Evolutionary conservation across 2,797 vertebrate species (phyloP), one percentile per base, ranked within the genome.

Genomic region (Myoxocephalus aenaeus): DNA sequence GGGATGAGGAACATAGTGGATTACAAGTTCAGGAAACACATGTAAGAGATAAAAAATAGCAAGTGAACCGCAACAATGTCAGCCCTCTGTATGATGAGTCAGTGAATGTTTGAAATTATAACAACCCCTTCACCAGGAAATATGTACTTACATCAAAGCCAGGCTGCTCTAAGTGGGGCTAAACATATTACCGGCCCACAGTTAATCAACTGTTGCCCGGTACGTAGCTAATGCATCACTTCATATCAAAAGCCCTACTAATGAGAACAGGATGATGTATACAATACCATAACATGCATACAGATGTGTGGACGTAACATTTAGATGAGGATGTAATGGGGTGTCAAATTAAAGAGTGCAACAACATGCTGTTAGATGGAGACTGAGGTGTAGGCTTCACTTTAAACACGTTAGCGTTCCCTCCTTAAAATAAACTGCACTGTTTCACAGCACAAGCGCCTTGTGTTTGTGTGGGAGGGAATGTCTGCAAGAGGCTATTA

Each of bases 91-190:
- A 89, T 93, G 93, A 94, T 95, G 92, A 94, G 88, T 87, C 84
- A 79, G 71, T 80, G 84, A 90, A 82, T 90, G 89, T 90, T 92
- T 92, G 81, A 92, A 92, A 94, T 94, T 87, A 94, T 91, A 92
- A 87, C 87, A 90, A 80, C 88, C 89, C 82, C 80, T 87, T 83
- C 65, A 90, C 87, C 91, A 92, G 94, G 92, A 95, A 94, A 93
- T 93, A 92, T 94, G 93, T 93, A 90, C 89, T 92, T 74, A 93
- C 90, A 93, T 95, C 92, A 95, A 94, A 94, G 92, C 79, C 84
- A n/a, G 69, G 67, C 89, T 62, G 77, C 81, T 87, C 82, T 88
- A 75, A 88, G 85, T 91, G 89, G 89, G 90, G 86, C 86, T 92
- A 90, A 90, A 88, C 88, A 73, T 84, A 92, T 90, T 91, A 92